Base-by-base conservation (phyloP, 35 echinoderm and acorn worm species). In the Lytechinus variegatus region DNA sequence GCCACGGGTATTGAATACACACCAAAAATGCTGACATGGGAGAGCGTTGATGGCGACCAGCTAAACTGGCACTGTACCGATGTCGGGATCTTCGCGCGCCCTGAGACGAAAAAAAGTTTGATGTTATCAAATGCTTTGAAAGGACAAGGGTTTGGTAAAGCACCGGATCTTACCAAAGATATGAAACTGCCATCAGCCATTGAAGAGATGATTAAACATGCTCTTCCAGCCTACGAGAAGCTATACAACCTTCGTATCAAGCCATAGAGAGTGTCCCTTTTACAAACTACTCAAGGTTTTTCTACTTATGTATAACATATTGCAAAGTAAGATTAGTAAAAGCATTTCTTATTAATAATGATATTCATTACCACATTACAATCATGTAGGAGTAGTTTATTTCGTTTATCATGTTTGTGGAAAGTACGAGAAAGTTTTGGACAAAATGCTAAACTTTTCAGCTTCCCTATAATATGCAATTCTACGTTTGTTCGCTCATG, bases 191-290 rank as follows among this genome's bases (percentile, higher is more conserved):
- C 96, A 9, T 19, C 96, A 10, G 87, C 92, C 71, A 60, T 96
- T 27, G 55, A 58, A 88, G 90, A 92, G 61, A 13, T 89, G 12
- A 29, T 61, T 9, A 94, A 91, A 2, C 54, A 52, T 53, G 29
- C 93, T n/a, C 12, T 96, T 13, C 96, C 94, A 27, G 94, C 44
- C 54, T 96, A 96, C 52, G 4, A 95, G 24, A 88, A 95, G 54
- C 91, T 96, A 94, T 96, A 96, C 72, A 94, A 95, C 33, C 94
- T 95, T 9, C 93, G 96, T 1, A 96, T 96, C 52, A 14, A 44
- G 10, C 88, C 66, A 19, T n/a, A 79, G 66, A 16, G 16, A 44
- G 33, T 44, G 33, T 44, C 33, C 33, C 33, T 44, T 44, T 2
- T 44, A 44, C 33, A 44, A 44, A 44, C 33, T 44, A 44, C 33